phyloP scores from a whole-genome alignment of 1,140 invertebrate genomes.

The Melitaea cinxia region DNA sequence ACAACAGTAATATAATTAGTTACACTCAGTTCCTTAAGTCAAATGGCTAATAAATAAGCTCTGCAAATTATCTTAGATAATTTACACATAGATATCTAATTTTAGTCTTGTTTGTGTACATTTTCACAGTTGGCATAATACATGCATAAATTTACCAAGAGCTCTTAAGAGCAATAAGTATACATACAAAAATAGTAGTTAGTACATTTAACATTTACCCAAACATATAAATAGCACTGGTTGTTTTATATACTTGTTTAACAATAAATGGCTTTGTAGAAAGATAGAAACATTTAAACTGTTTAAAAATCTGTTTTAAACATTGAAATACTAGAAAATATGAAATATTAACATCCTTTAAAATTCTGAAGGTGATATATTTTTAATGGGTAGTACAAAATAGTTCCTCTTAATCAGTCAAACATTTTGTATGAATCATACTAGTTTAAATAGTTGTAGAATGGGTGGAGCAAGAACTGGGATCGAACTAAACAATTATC shows the following conservation, averaged over 20 bases:
- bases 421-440: constrained; percentile 32
- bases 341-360: constrained; percentile 10
- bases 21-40: constrained; percentile 47
- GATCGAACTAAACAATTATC: constrained; percentile 30
- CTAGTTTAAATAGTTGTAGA: constrained; percentile 20
- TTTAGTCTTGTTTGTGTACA: constrained; percentile 12
- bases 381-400: constrained; percentile 23
- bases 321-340: constrained; percentile 9
- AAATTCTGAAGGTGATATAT: constrained; percentile 13
- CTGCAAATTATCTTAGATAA: constrained; percentile 11
- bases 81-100: constrained; percentile 10
- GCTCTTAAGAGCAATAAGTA: constrained; percentile 6
- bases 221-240: constrained; percentile 27
- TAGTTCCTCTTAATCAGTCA: constrained; percentile 37
- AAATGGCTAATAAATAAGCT: constrained; percentile 24
- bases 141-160: constrained; percentile 6
- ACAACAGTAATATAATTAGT: constrained; percentile 30
- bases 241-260: constrained; percentile 4
- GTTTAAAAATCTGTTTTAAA: constrained; percentile 14
- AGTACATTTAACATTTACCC: constrained; percentile 16
- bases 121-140: constrained; percentile 9
- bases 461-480: constrained; percentile 18
- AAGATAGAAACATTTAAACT: constrained; percentile 19
- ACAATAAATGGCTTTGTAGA: constrained; percentile 8
- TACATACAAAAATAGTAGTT: constrained; percentile 20